A percentile compares a stretch with the other conserved stretches of the same genome.
Evolutionary conservation across 2,888 invertebrate genomes (phyloP).

Genomic region (Phyto melanocephala): DNA sequence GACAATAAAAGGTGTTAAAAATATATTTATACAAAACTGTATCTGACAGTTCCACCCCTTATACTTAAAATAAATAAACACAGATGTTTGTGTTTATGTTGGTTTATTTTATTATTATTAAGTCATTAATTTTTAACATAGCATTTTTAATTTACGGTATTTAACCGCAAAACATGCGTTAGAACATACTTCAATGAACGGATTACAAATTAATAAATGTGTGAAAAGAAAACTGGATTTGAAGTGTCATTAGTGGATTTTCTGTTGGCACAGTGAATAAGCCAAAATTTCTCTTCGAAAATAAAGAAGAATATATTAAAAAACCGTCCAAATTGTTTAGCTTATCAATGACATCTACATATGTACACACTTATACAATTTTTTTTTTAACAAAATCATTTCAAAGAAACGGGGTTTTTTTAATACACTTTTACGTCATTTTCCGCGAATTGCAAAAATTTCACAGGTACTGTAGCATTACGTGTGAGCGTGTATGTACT

Average conservation of each 20-base stretch:
- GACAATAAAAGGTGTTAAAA: slow-evolving; percentile 22
- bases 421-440: not conserved
- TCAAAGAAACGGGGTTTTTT: slow-evolving; percentile 8
- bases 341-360: not conserved
- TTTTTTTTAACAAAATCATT: not conserved
- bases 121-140: not conserved
- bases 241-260: not conserved
- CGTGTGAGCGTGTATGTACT: slow-evolving; percentile 28
- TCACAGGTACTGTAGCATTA: too few relatives aligned
- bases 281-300: not conserved
- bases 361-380: too few relatives aligned
- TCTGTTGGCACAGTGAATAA: slow-evolving; percentile 48
- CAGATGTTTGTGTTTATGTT: not conserved
- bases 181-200: slow-evolving; percentile 25
- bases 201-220: not conserved
- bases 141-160: slow-evolving; percentile 21
- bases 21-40: slow-evolving; percentile 24
- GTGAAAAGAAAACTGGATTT: not conserved
- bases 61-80: not conserved
- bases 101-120: not conserved
- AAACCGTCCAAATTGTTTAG: not conserved
- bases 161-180: slow-evolving; percentile 34
- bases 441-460: not conserved
- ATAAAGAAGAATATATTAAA: not conserved
- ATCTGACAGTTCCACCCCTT: not conserved